These are phyloP conservation scores for Dipus sagitta DNA, from an alignment of 2,797 vertebrate genomes.

Conservation along the genomic window DNA sequence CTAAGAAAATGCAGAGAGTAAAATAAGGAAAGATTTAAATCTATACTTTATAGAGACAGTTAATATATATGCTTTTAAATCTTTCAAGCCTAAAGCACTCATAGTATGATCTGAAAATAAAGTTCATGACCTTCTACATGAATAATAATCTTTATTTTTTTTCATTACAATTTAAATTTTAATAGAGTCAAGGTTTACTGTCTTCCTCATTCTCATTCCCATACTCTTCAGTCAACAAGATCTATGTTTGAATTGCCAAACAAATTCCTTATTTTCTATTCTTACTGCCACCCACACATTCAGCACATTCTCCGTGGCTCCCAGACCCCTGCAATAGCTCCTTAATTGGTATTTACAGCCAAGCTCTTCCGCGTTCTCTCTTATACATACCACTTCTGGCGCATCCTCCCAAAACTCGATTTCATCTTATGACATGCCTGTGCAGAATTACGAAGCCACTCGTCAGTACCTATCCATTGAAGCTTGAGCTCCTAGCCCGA, in stretches of 20 bases:
- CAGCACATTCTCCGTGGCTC: background rate
- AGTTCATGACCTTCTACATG: slow-evolving; percentile 22
- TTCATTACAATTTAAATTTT: slow-evolving; percentile 22
- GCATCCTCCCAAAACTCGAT: slow-evolving; percentile 20
- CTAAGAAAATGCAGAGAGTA: slow-evolving; percentile 14
- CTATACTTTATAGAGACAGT: slow-evolving; percentile 17
- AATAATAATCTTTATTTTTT: slow-evolving; percentile 34
- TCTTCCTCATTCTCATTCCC: background rate
- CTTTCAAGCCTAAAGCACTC: background rate
- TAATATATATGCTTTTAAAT: slow-evolving; percentile 30
- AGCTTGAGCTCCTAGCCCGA: background rate
- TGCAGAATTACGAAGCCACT: background rate
- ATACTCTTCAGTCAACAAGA: background rate
- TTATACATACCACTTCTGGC: background rate
- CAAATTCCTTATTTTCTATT: slow-evolving; percentile 18
- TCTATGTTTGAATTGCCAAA: background rate
- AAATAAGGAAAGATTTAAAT: slow-evolving; percentile 22
- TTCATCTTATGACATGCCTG: background rate
- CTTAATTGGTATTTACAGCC: slow-evolving; percentile 6
- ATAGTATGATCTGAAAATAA: slow-evolving; percentile 6
- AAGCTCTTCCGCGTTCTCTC: background rate
- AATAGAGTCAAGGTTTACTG: background rate
- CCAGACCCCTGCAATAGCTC: background rate
- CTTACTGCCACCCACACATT: background rate
- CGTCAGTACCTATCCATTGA: background rate